These are phyloP conservation scores for Tachina fera DNA, from an alignment of 2,888 invertebrate species.

Conservation along the genomic window DNA sequence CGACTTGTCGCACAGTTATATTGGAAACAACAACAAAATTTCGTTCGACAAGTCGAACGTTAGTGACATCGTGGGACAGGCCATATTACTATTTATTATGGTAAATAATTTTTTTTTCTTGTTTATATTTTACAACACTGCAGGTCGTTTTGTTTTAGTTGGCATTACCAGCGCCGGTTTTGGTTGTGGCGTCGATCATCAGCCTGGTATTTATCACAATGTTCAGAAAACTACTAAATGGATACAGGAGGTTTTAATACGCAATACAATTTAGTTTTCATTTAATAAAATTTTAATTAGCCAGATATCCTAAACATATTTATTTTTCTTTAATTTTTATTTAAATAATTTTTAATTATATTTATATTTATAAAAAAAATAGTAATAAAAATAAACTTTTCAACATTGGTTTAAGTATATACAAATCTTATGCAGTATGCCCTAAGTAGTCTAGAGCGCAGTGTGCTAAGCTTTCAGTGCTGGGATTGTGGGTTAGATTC, in stretches of 20 bases:
- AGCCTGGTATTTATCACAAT: slow-evolving; percentile 94
- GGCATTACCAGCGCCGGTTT: slow-evolving; percentile 94
- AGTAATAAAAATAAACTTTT: background rate
- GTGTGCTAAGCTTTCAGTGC: too few relatives aligned
- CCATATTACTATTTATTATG: background rate
- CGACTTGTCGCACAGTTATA: too few relatives aligned
- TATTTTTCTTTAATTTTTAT: slow-evolving; percentile 1
- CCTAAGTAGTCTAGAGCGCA: too few relatives aligned
- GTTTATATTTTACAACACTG: background rate
- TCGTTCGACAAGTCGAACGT: too few relatives aligned
- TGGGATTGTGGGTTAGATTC: too few relatives aligned
- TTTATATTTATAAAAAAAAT: background rate
- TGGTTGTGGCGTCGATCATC: slow-evolving; percentile 92
- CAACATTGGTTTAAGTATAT: too few relatives aligned
- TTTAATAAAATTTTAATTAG: background rate
- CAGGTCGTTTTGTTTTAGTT: slow-evolving; percentile 87
- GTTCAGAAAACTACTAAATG: slow-evolving; percentile 88
- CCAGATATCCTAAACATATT: background rate
- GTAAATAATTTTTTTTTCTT: background rate
- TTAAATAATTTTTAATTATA: background rate
- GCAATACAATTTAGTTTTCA: slow-evolving; percentile 65
- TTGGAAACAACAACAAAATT: too few relatives aligned
- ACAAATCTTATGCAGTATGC: too few relatives aligned
- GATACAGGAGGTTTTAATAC: slow-evolving; percentile 85
- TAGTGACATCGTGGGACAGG: too few relatives aligned